These are phyloP conservation scores for Argyrosomus japonicus DNA, from an alignment of 2,113 vertebrate genomes.

Conservation along the genomic window DNA sequence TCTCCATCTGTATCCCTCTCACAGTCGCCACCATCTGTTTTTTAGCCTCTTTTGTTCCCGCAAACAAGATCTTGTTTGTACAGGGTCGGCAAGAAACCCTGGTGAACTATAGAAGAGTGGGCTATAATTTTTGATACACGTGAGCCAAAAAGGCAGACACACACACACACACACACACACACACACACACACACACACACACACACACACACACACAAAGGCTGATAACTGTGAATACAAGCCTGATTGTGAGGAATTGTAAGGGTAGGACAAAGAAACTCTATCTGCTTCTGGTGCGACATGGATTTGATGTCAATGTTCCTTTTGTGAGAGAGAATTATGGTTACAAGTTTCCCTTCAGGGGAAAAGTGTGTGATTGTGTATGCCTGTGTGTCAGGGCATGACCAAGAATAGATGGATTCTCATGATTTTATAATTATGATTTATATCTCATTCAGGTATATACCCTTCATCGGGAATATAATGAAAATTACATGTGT, in stretches of 20 bases:
- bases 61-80: neutral
- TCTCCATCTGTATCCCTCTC: neutral
- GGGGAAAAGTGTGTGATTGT: slow-evolving; percentile 6
- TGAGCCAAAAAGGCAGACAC: neutral
- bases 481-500: slow-evolving; percentile 56
- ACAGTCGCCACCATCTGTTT: neutral
- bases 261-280: slow-evolving; percentile 40
- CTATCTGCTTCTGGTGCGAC: slow-evolving; percentile 34
- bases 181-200: slow-evolving; percentile 36
- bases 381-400: neutral
- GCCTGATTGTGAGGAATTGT: slow-evolving; percentile 60
- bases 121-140: slow-evolving; percentile 30
- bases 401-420: slow-evolving; percentile 32
- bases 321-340: slow-evolving; percentile 56
- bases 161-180: slow-evolving; percentile 11
- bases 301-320: slow-evolving; percentile 50
- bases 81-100: slow-evolving; percentile 13
- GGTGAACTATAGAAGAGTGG: slow-evolving; percentile 28
- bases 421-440: slow-evolving; percentile 54
- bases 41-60: slow-evolving; percentile 1
- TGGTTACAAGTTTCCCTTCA: slow-evolving; percentile 33
- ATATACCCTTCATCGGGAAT: slow-evolving; percentile 27
- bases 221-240: slow-evolving; percentile 46
- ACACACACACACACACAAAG: slow-evolving; percentile 24
- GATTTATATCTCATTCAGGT: slow-evolving; percentile 73